Percentiles rank a stretch among this genome's conserved stretches.
These are phyloP conservation scores for Caenorhabditis briggsae DNA, from an alignment of 1,140 invertebrate genomes.

Conservation along the genomic window DNA sequence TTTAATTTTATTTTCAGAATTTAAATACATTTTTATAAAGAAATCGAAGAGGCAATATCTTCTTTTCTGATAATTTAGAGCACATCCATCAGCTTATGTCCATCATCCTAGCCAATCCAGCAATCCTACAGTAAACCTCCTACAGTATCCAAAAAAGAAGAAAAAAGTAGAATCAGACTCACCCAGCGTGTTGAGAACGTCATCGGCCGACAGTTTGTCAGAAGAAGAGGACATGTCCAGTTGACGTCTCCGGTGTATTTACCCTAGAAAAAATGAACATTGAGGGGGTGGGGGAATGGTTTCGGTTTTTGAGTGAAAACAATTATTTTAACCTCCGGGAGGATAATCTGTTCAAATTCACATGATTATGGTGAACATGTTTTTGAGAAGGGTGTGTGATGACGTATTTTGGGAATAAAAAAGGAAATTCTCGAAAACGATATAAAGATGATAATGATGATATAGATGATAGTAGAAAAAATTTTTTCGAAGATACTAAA, in stretches of 20 bases:
- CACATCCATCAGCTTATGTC: too few species aligned
- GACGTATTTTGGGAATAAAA: background rate
- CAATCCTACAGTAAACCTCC: too few species aligned
- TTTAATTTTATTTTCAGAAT: too few species aligned
- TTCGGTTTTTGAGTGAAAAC: too few species aligned
- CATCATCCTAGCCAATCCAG: too few species aligned
- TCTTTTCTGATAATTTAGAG: too few species aligned
- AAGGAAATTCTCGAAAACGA: background rate
- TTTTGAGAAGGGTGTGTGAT: background rate
- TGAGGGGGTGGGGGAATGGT: background rate
- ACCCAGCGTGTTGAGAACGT: constrained; percentile 43
- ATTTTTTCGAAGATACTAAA: background rate
- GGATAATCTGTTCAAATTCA: constrained; percentile 30
- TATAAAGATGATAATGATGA: background rate
- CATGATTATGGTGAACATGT: background rate
- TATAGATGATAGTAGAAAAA: background rate
- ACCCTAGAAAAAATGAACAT: constrained; percentile 5
- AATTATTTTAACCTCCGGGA: too few species aligned
- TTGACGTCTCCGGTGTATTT: background rate
- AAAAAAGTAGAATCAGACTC: background rate
- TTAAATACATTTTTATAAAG: too few species aligned
- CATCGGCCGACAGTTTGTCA: constrained; percentile 37
- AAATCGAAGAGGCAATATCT: too few species aligned
- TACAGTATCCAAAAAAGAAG: background rate
- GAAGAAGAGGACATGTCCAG: constrained; percentile 15